Base-by-base conservation (phyloP, 1,140 invertebrate genomes). In the Dendrolimus punctatus region DNA sequence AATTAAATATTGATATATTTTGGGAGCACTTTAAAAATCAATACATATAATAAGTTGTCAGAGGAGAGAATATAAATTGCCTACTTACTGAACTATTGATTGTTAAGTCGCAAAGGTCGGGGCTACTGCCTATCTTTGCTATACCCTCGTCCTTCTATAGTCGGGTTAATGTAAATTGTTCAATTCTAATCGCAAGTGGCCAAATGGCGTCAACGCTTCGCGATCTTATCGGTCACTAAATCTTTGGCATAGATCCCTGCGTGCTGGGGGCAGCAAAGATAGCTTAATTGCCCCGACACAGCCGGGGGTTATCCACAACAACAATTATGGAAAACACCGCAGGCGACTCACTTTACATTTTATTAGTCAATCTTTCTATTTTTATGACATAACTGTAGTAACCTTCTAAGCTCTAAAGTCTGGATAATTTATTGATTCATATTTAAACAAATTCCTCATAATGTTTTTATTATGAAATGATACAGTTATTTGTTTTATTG, bases 201-300 rank as follows among this genome's bases (percentile, higher is more conserved):
- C 77, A 85, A 81, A 82, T 81, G 80, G 78, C 80, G 77, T 82
- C 77, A 79, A 76, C 72, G 79, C 62, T 76, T 73, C 68, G 72
- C 49, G 71, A 76, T 72, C 71, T 84, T 83, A 86, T 86, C 82
- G 71, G 51, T 46, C 49, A 68, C 61, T 73, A 71, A 73, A 80
- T 85, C 78, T 76, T 65, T 60, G 68, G 70, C 71, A 74, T 65
- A 70, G 68, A 76, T 69, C 61, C 55, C 49, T 49, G 58, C 58
- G 55, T 70, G 72, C 60, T 66, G 56, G 62, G 65, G 59, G 59
- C 52, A 60, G 58, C 55, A 55, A 57, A 73, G 76, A 85, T 85
- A 81, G 75, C 71, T 73, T 80, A 78, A 80, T 78, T 76, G 69
- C 68, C 58, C 49, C 37, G 58, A 71, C 68, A 73, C 71, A 60